Evolutionary conservation across 2,888 invertebrate species (phyloP).

Genomic region (Tipula lateralis): DNA sequence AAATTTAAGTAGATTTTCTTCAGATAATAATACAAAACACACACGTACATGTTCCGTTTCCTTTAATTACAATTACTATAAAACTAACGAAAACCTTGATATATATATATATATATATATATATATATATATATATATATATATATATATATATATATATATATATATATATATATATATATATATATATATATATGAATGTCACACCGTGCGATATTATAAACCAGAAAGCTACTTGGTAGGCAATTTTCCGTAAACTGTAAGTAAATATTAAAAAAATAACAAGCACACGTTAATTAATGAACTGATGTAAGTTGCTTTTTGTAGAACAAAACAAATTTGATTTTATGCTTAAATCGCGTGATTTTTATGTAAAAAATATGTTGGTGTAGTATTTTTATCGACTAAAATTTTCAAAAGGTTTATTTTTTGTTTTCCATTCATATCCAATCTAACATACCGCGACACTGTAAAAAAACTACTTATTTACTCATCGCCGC

Average conservation of each 20-base stretch:
- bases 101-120: no score
- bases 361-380: background rate
- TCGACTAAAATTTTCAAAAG: background rate
- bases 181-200: background rate
- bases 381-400: background rate
- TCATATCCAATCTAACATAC: background rate
- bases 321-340: background rate
- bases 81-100: background rate
- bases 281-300: background rate
- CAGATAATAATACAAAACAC: background rate
- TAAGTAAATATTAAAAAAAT: background rate
- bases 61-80: background rate
- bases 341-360: constrained; percentile 1
- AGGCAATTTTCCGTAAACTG: background rate
- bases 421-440: background rate
- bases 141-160: no score
- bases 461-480: background rate
- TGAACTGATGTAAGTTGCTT: constrained; percentile 1
- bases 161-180: background rate
- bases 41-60: background rate
- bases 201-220: background rate
- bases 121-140: no score
- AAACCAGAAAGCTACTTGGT: background rate
- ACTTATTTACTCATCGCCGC: background rate
- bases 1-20: background rate